Percentiles rank a stretch among this genome's conserved stretches.
Conservation (phyloP, 2,888 invertebrate genomes). For the Drosophila recens region DNA sequence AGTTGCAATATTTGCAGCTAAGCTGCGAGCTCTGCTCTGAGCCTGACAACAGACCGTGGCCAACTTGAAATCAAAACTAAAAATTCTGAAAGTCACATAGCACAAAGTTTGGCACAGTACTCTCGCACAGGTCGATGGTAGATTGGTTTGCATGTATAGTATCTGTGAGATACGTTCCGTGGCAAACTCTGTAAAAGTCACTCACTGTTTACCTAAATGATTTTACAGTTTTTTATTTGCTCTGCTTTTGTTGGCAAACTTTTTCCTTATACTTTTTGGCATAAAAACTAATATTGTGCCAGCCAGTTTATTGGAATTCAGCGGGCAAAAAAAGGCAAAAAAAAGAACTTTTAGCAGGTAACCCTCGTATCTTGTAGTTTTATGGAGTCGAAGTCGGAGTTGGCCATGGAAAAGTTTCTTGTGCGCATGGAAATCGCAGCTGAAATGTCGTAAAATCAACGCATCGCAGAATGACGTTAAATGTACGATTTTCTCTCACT, state of each 20-base stretch:
- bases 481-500: constrained; percentile 44
- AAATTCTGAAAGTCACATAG: constrained; percentile 78
- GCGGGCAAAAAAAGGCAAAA: constrained; percentile 15
- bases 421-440: constrained; percentile 69
- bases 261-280: constrained; percentile 29
- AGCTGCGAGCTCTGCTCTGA: constrained; percentile 39
- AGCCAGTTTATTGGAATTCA: constrained; percentile 74
- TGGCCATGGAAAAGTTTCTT: constrained; percentile 33
- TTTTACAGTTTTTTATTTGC: constrained; percentile 67
- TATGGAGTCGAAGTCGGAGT: constrained; percentile 59
- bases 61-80: constrained; percentile 77
- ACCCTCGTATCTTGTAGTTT: constrained; percentile 71
- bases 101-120: constrained; percentile 58
- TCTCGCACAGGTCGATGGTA: constrained; percentile 17
- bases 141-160: constrained; percentile 6
- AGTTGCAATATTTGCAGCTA: constrained; percentile 75
- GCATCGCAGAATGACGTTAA: constrained; percentile 69
- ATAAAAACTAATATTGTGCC: constrained; percentile 76
- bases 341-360: constrained; percentile 64
- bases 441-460: constrained; percentile 80
- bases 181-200: constrained; percentile 69
- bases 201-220: constrained; percentile 79
- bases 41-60: constrained; percentile 62
- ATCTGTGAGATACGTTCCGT: constrained; percentile 22
- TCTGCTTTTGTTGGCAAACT: constrained; percentile 50